Conservation (phyloP, 2,113 vertebrate species). For the Penelope pileata region DNA sequence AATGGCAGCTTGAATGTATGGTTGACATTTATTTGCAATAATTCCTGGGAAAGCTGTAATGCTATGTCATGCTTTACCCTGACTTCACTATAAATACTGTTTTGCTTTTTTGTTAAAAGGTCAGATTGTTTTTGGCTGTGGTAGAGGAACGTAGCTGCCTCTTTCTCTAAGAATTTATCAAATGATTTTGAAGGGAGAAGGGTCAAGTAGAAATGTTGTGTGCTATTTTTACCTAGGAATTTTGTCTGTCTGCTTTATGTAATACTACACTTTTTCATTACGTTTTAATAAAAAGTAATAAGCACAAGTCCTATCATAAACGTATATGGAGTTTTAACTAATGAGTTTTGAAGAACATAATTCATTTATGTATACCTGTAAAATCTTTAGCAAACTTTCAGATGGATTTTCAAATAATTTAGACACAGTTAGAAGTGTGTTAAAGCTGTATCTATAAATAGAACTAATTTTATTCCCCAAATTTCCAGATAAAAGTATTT, state of each 20-base stretch:
- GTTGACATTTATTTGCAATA: slow-evolving; percentile 18
- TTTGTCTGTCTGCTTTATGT: neutral
- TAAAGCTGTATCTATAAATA: neutral
- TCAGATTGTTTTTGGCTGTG: slow-evolving; percentile 2
- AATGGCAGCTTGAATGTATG: neutral
- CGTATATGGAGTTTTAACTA: neutral
- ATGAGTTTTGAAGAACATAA: neutral
- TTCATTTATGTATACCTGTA: neutral
- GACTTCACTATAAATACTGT: neutral
- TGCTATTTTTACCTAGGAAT: neutral
- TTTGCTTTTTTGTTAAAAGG: slow-evolving; percentile 40
- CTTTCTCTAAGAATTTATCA: neutral
- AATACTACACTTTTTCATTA: neutral
- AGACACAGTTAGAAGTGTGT: neutral
- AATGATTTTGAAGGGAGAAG: neutral
- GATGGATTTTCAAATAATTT: neutral
- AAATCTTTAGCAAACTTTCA: neutral
- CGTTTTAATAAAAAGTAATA: neutral
- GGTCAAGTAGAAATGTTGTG: neutral
- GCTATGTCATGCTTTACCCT: neutral
- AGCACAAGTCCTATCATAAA: neutral
- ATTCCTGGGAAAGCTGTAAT: neutral
- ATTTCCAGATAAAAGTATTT: neutral
- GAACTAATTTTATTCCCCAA: neutral
- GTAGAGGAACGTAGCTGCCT: neutral